These are phyloP conservation scores for Rafetus swinhoei DNA, from an alignment of 2,113 vertebrate species.

Conservation along the genomic window DNA sequence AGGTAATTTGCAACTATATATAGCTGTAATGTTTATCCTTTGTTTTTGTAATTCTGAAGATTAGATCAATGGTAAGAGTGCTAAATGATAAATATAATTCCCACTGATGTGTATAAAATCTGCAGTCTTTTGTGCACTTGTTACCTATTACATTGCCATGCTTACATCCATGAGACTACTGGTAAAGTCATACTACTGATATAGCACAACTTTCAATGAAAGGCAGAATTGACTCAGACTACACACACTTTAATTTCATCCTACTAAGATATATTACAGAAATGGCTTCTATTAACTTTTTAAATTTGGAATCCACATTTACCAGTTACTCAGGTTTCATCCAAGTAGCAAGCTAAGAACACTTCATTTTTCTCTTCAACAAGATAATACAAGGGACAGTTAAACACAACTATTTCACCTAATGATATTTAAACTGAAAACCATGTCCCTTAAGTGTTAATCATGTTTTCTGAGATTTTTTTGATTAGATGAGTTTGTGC, in stretches of 20 bases:
- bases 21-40: not conserved
- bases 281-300: not conserved
- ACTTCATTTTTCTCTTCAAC: not conserved
- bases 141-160: not conserved
- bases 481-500: not conserved
- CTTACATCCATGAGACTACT: not conserved
- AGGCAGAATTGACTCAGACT: not conserved
- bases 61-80: not conserved
- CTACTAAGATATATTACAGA: not conserved
- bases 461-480: not conserved
- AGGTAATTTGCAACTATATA: not conserved
- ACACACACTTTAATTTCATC: not conserved
- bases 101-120: not conserved
- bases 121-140: not conserved
- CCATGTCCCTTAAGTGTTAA: not conserved
- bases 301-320: fast-evolving
- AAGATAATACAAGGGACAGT: not conserved
- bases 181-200: not conserved
- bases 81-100: not conserved
- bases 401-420: not conserved
- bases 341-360: not conserved
- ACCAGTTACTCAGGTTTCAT: not conserved
- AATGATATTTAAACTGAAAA: fast-evolving
- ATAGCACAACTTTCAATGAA: not conserved
- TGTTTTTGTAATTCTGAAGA: not conserved